Percentiles rank a stretch among this genome's conserved stretches.
These are phyloP conservation scores for Ephialtes manifestator DNA, from an alignment of 2,888 invertebrate genomes.

Conservation along the genomic window DNA sequence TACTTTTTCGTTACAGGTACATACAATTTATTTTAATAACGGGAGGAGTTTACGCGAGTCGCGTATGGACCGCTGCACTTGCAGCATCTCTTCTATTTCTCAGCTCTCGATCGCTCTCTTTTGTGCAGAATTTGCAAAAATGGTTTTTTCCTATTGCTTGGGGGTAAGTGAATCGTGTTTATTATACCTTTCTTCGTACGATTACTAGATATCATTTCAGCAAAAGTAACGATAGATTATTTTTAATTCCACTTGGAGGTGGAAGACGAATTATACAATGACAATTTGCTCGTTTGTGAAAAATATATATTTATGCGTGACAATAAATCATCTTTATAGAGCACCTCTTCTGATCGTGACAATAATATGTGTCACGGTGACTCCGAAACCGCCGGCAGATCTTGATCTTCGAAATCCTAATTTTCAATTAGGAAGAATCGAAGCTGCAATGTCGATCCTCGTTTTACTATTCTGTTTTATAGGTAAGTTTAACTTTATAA, in stretches of 20 bases:
- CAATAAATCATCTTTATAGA: constrained; percentile 9
- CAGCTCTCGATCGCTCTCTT: constrained; percentile 93
- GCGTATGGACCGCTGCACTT: constrained; percentile 95
- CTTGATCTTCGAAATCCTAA: constrained; percentile 90
- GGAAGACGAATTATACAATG: no score
- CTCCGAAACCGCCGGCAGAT: constrained; percentile 86
- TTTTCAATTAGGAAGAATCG: constrained; percentile 92
- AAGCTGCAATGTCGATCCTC: constrained; percentile 92
- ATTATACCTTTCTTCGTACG: not conserved
- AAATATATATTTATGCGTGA: not conserved
- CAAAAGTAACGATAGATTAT: no score
- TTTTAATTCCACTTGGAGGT: not conserved
- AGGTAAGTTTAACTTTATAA: constrained; percentile 87
- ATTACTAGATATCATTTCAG: no score
- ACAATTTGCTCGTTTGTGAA: not conserved
- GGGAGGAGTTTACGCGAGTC: constrained; percentile 92
- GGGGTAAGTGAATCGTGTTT: constrained; percentile 86
- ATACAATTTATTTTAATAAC: constrained; percentile 92
- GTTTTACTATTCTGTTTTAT: constrained; percentile 93
- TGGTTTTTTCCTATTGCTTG: constrained; percentile 88
- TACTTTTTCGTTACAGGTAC: constrained; percentile 86
- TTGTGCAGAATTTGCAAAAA: constrained; percentile 92
- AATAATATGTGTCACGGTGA: constrained; percentile 88
- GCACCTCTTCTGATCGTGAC: constrained; percentile 90
- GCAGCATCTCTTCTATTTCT: constrained; percentile 94